Base-by-base conservation (phyloP, 2,888 invertebrate species). In the Alcis repandata region DNA sequence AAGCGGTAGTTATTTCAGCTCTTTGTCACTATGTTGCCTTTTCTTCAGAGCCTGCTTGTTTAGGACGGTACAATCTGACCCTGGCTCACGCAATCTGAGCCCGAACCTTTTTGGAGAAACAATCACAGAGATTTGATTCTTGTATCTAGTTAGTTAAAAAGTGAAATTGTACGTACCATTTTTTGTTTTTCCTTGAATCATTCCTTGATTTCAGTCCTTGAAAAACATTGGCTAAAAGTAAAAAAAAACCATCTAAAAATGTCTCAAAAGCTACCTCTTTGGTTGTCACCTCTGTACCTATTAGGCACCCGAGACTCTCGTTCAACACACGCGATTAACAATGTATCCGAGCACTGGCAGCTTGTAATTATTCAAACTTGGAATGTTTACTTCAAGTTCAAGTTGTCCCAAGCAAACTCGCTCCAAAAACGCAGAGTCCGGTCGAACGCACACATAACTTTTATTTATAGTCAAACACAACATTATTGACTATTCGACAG, bases 11-110 rank as follows among this genome's bases (percentile, higher is more conserved):
- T 49, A 52, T 54, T 63, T 60, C 68, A 49, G 56, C 38, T 53
- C 59, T 38, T 48, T 59, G 61, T 45, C 60, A 56, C 48, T 60
- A 63, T 72, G 74, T 75, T 75, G 74, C 74, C 68, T 73, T 75
- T 75, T 65, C 68, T 52, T 53, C 59, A 46, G 33, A n/a, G 22
- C n/a, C 68, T 78, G 84, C 80, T 84, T 84, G 74, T 78, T 82
- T 84, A 84, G 84, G 84, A 80, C 79, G 45, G 54, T 63, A 79
- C 80, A 80, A 82, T 79, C 81, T 73, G 72, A 75, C 74, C 79
- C 75, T 53, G 51, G 72, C 70, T 49, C 32, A 72, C 69, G 15
- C 32, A 32, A 32, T 33, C 33, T 75, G 67, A 73, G 69, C 74
- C 46, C 57, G 57, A 66, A 69, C 72, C 20, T 43, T 40, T 75